A percentile compares a stretch with the other conserved stretches of the same genome.
These are phyloP conservation scores for Synanthedon vespiformis DNA, from an alignment of 2,888 invertebrate genomes.

Conservation along the genomic window DNA sequence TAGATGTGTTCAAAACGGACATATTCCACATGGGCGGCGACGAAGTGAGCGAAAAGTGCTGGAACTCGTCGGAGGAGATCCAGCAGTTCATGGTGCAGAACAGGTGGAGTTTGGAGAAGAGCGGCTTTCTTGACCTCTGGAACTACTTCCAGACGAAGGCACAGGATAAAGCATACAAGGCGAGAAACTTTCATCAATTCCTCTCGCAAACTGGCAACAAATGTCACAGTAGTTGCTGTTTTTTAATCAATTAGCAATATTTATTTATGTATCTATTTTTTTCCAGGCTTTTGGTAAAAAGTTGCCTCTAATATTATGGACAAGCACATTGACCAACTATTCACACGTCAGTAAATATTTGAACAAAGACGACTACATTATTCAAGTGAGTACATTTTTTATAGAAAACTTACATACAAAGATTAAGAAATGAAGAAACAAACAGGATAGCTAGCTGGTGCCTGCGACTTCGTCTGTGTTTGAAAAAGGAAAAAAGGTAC, in stretches of 20 bases:
- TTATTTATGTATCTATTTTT: no score
- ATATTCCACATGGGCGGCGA: constrained; percentile 93
- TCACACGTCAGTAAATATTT: constrained; percentile 75
- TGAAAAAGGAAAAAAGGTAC: no score
- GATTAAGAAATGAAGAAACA: no score
- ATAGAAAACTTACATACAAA: no score
- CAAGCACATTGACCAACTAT: constrained; percentile 80
- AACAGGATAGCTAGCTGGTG: no score
- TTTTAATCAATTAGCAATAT: no score
- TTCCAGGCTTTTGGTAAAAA: constrained; percentile 61
- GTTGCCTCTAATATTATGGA: constrained; percentile 81
- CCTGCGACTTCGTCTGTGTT: no score
- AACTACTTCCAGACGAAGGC: constrained; percentile 80
- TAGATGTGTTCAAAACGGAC: constrained; percentile 76
- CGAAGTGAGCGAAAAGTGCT: constrained; percentile 79
- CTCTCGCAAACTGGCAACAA: no score
- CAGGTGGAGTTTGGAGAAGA: constrained; percentile 71
- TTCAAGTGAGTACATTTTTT: constrained; percentile 66
- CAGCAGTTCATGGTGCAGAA: constrained; percentile 76
- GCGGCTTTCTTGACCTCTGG: constrained; percentile 78
- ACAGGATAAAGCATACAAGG: constrained; percentile 67
- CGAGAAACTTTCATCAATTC: constrained; percentile 9
- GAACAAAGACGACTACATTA: constrained; percentile 80
- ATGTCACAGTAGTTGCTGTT: no score
- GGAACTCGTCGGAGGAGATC: constrained; percentile 79